Percentiles rank a stretch among this genome's conserved stretches.
Conservation (phyloP, 2,797 vertebrate genomes). For the Notamacropus eugenii region DNA sequence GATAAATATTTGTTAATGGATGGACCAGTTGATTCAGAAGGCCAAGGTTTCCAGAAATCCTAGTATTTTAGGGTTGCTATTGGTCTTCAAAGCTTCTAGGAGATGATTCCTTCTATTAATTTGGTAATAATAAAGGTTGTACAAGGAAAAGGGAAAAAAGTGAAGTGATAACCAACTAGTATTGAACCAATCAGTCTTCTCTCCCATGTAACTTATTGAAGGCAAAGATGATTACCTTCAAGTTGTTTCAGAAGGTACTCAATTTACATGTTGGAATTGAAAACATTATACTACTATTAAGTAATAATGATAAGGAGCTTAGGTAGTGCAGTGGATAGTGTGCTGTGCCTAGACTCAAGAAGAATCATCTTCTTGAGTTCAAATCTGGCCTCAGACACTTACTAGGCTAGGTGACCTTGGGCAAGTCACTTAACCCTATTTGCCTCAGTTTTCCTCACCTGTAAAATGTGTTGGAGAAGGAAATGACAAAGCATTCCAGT, state of each 20-base stretch:
- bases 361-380: background rate
- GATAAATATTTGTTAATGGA: background rate
- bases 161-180: background rate
- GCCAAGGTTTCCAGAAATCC: background rate
- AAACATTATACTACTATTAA: background rate
- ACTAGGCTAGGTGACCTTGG: background rate
- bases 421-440: background rate
- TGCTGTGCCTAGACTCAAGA: background rate
- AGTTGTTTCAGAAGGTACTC: background rate
- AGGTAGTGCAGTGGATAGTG: background rate
- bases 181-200: background rate
- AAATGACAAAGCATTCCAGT: background rate
- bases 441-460: background rate
- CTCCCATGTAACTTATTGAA: background rate
- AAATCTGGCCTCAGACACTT: background rate
- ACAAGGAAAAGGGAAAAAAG: conserved; percentile 8
- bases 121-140: background rate
- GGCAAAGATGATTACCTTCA: background rate
- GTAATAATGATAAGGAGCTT: background rate
- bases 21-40: conserved; percentile 2
- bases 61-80: conserved; percentile 11
- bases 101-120: background rate
- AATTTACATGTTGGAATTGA: background rate
- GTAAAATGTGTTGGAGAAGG: background rate
- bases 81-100: conserved; percentile 39